Evolutionary conservation across 2,888 invertebrate species (phyloP).

Genomic region (Drosophila anomelani): DNA sequence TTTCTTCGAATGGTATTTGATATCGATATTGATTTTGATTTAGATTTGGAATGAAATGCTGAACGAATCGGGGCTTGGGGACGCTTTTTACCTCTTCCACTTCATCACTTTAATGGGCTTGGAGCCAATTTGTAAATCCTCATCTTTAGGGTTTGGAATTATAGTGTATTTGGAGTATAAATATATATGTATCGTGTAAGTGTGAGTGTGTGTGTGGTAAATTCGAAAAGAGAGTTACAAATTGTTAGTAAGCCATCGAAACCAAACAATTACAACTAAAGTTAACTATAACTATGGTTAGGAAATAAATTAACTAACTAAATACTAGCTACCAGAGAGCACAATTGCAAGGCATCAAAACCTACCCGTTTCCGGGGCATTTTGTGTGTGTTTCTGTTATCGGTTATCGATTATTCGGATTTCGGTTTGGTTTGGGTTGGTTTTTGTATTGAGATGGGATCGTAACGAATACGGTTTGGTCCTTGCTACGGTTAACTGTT

Average conservation of each 20-base stretch:
- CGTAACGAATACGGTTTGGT: slow-evolving; percentile 84
- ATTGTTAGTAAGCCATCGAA: slow-evolving; percentile 66
- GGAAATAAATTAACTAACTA: slow-evolving; percentile 22
- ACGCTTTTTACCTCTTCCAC: slow-evolving; percentile 81
- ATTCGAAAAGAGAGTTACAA: slow-evolving; percentile 58
- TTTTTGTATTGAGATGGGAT: slow-evolving; percentile 62
- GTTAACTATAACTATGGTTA: slow-evolving; percentile 17
- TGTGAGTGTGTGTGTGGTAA: slow-evolving; percentile 15
- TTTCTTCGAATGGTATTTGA: slow-evolving; percentile 25
- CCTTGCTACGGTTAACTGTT: slow-evolving; percentile 82
- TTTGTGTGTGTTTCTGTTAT: slow-evolving; percentile 25
- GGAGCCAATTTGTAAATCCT: slow-evolving; percentile 81
- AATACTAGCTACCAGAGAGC: slow-evolving; percentile 34
- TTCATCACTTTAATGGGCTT: slow-evolving; percentile 82
- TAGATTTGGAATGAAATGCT: slow-evolving; percentile 10
- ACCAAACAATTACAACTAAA: slow-evolving; percentile 32
- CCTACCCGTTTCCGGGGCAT: slow-evolving; percentile 56
- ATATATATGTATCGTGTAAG: slow-evolving; percentile 14
- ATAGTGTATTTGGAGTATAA: slow-evolving; percentile 16
- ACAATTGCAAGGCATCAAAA: slow-evolving; percentile 46
- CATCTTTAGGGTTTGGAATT: slow-evolving; percentile 66
- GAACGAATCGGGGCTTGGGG: slow-evolving; percentile 58
- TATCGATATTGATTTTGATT: slow-evolving; percentile 25
- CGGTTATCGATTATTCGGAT: slow-evolving; percentile 1
- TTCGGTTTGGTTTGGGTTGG: slow-evolving; percentile 28